These are phyloP conservation scores for Spisula solida DNA, from an alignment of 2,888 invertebrate species.

Conservation along the genomic window DNA sequence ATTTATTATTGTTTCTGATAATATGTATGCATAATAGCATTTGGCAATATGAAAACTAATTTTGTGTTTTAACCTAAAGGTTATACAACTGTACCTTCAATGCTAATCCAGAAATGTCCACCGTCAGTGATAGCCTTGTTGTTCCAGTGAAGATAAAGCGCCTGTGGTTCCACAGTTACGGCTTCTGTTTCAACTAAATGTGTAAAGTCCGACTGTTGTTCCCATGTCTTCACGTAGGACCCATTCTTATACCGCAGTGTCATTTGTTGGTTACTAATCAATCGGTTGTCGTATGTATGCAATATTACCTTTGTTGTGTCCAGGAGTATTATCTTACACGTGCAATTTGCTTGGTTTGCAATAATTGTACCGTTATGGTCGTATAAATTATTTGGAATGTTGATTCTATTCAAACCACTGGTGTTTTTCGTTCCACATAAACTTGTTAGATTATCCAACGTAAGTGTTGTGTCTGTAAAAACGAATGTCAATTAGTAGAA, in stretches of 20 bases:
- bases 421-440: background rate
- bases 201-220: background rate
- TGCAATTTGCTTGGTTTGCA: background rate
- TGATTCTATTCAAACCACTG: background rate
- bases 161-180: background rate
- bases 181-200: background rate
- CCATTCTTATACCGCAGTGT: background rate
- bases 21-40: no score
- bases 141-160: background rate
- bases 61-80: no score
- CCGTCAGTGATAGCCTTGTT: background rate
- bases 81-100: background rate
- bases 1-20: no score
- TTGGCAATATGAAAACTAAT: no score
- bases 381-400: background rate
- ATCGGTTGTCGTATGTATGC: conserved; percentile 14
- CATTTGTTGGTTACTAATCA: background rate
- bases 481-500: no score
- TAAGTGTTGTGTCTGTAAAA: no score
- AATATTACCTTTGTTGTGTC: background rate
- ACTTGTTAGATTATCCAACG: background rate
- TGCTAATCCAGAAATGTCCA: conserved; percentile 9
- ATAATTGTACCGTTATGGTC: background rate
- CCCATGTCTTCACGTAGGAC: background rate
- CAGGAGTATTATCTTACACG: background rate